These are phyloP conservation scores for Phaethon lepturus DNA, from an alignment of 2,113 vertebrate species.

Conservation along the genomic window DNA sequence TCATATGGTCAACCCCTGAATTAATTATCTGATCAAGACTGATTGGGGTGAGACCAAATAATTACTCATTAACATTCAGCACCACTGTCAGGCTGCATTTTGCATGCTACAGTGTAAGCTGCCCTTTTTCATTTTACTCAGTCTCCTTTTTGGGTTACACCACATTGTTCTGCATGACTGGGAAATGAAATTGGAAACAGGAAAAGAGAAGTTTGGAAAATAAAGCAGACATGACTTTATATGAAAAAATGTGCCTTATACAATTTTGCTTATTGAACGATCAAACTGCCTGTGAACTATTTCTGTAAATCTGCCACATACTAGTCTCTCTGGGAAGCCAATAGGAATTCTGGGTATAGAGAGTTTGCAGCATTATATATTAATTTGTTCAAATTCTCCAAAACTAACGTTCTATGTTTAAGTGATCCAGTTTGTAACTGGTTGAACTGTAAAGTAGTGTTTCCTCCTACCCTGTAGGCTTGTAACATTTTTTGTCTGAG, in stretches of 20 bases:
- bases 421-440: not conserved
- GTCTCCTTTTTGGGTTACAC: constrained; percentile 23
- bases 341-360: not conserved
- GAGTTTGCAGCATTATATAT: not conserved
- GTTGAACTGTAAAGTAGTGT: not conserved
- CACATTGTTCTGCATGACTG: constrained; percentile 60
- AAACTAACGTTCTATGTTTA: not conserved
- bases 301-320: constrained; percentile 31
- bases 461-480: not conserved
- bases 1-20: constrained; percentile 17
- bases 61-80: not conserved
- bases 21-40: constrained; percentile 57
- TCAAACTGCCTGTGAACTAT: not conserved
- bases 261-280: constrained; percentile 21
- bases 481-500: constrained; percentile 16
- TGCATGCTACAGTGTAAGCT: constrained; percentile 14
- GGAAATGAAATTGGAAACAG: constrained; percentile 55
- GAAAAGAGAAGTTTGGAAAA: constrained; percentile 45
- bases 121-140: constrained; percentile 52
- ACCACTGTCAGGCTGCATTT: constrained; percentile 2
- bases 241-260: constrained; percentile 29
- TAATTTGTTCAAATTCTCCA: not conserved
- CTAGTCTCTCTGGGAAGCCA: not conserved
- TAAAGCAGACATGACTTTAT: constrained; percentile 55
- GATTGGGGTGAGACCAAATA: constrained; percentile 62